These are phyloP conservation scores for Acromyrmex heyeri DNA, from an alignment of 1,140 invertebrate species.

Conservation along the genomic window DNA sequence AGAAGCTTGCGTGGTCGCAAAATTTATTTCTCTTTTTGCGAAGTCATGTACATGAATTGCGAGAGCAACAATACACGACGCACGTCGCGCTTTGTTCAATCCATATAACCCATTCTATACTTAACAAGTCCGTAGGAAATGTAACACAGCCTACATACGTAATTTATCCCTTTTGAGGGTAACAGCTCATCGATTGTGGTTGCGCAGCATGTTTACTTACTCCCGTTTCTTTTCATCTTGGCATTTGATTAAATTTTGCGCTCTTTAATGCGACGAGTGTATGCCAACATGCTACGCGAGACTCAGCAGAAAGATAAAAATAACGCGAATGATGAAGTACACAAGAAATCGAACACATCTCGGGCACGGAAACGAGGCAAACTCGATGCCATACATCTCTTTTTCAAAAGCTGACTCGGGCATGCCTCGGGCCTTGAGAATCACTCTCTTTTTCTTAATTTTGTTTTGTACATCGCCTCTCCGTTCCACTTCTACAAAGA, in stretches of 20 bases:
- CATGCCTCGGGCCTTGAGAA: conserved; percentile 31
- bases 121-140: conserved; percentile 76
- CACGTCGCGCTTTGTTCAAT: conserved; percentile 1
- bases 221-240: conserved; percentile 6
- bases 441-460: conserved; percentile 37
- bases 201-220: conserved; percentile 52
- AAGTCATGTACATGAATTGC: not conserved
- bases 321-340: conserved; percentile 61
- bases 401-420: not conserved
- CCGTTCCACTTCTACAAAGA: not conserved
- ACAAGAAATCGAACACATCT: conserved; percentile 56
- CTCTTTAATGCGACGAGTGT: not conserved
- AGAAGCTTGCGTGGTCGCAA: conserved; percentile 22
- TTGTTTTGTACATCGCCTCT: conserved; percentile 63
- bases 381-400: not conserved
- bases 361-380: conserved; percentile 41
- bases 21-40: conserved; percentile 20
- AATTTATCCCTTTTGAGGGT: conserved; percentile 76
- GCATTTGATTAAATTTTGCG: not conserved
- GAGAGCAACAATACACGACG: not conserved
- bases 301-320: conserved; percentile 73
- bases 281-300: conserved; percentile 54
- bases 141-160: conserved; percentile 80
- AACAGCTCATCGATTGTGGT: conserved; percentile 73
- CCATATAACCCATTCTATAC: not conserved